A percentile compares a stretch with the other conserved stretches of the same genome.
These are phyloP conservation scores for Telmatherina bonti DNA, from an alignment of 2,797 vertebrate species.

Conservation along the genomic window DNA sequence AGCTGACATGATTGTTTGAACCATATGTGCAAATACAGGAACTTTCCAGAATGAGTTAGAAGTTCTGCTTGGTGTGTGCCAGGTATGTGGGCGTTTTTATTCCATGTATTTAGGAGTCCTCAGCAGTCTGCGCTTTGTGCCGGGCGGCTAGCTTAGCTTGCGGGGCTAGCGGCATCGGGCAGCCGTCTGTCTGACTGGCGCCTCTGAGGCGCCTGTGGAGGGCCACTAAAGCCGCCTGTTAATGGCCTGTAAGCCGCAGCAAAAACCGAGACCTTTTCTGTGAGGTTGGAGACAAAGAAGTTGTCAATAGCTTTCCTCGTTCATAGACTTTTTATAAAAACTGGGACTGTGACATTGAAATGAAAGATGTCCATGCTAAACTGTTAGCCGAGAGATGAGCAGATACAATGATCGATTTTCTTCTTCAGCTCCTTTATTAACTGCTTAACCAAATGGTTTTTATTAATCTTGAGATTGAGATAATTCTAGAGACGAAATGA, in stretches of 20 bases:
- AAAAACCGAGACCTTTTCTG: conserved; percentile 13
- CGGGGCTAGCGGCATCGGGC: conserved; percentile 55
- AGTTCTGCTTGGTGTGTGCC: conserved; percentile 28
- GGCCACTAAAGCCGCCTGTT: conserved; percentile 52
- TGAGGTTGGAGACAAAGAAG: neutral
- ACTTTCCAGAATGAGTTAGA: conserved; percentile 67
- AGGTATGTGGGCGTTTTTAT: conserved; percentile 53
- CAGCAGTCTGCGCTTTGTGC: conserved; percentile 49
- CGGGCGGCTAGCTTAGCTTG: conserved; percentile 50
- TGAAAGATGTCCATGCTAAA: neutral
- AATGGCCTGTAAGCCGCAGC: conserved; percentile 39
- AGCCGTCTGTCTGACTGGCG: conserved; percentile 65
- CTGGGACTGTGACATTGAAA: conserved; percentile 19
- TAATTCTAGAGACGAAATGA: neutral
- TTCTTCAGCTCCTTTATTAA: neutral
- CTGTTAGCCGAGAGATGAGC: conserved; percentile 16
- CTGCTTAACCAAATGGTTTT: neutral
- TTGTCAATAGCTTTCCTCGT: neutral
- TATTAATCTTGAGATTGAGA: neutral
- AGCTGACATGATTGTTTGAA: neutral
- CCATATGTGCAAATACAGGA: neutral
- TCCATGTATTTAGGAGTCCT: neutral
- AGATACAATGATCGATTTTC: neutral
- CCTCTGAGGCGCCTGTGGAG: conserved; percentile 59
- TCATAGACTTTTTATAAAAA: neutral